Evolutionary conservation across 2,888 invertebrate genomes (phyloP), one percentile per base, ranked within the genome.

Genomic region (Sinhomidia bicolor): DNA sequence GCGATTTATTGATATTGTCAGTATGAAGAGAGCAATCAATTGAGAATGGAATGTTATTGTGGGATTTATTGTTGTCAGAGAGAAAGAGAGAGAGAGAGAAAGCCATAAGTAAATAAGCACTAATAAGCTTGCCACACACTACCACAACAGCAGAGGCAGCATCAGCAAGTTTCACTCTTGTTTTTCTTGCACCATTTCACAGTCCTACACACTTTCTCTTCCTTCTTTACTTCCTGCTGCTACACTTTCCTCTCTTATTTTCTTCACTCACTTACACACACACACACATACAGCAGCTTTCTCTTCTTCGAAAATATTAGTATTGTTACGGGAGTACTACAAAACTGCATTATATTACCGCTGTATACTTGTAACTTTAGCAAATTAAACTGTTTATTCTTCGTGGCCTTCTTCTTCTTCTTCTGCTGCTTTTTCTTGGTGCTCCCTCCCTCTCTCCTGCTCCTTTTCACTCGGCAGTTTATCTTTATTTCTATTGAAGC

Each of bases 401-500:
- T n/a, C n/a, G n/a, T n/a, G n/a, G n/a, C n/a, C n/a, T n/a, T n/a
- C n/a, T n/a, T n/a, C n/a, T n/a, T n/a, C n/a, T n/a, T n/a, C n/a
- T n/a, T n/a, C n/a, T n/a, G n/a, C n/a, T n/a, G n/a, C n/a, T n/a
- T n/a, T n/a, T n/a, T n/a, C n/a, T n/a, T n/a, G n/a, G n/a, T n/a
- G 5, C 26, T 32, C 29, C 10, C 17, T 41, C n/a, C 41, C 76
- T 6, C 57, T 78, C 26, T 76, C 26, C 23, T 17, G 17, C 41
- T 14, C 41, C 6, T 51, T 23, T 54, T 62, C 9, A n/a, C n/a
- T n/a, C n/a, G 41, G 20, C 14, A 51, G 5, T 84, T 87, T 81
- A 71, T 76, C 62, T 65, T 87, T 74, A 71, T 76, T 80, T 65
- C 51, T 26, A 86, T 71, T 80, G 81, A 87, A 51, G 78, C 32